Percentiles rank a stretch among this genome's conserved stretches.
These are phyloP conservation scores for Syngnathoides biaculeatus DNA, from an alignment of 2,113 vertebrate species.

Conservation along the genomic window DNA sequence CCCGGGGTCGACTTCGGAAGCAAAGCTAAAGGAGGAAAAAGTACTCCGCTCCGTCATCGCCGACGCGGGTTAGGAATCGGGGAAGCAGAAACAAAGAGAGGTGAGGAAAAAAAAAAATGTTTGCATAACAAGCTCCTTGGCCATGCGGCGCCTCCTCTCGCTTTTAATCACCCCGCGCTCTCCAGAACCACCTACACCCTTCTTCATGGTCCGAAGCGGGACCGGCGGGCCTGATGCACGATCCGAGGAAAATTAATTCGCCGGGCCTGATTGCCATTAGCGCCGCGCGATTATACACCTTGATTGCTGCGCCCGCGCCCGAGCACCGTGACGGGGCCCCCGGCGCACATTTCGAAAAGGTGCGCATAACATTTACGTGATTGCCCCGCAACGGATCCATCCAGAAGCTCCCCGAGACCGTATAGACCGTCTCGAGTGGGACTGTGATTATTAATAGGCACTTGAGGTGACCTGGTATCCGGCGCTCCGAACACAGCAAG, in stretches of 20 bases:
- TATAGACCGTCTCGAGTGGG: slow-evolving; percentile 75
- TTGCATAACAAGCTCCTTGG: slow-evolving; percentile 77
- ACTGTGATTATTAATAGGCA: slow-evolving; percentile 78
- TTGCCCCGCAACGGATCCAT: slow-evolving; percentile 75
- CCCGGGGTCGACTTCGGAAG: slow-evolving; percentile 53
- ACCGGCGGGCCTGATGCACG: slow-evolving; percentile 56
- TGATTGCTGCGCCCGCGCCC: slow-evolving; percentile 77
- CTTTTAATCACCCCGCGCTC: slow-evolving; percentile 79
- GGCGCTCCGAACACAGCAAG: slow-evolving; percentile 47
- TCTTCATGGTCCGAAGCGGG: slow-evolving; percentile 76
- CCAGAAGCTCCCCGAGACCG: slow-evolving; percentile 58
- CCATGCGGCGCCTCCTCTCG: slow-evolving; percentile 57
- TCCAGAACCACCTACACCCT: slow-evolving; percentile 81
- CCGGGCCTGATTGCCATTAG: slow-evolving; percentile 76
- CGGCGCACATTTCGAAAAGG: slow-evolving; percentile 68
- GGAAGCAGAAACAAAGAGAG: slow-evolving; percentile 55
- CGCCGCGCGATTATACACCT: slow-evolving; percentile 75
- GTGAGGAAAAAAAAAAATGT: slow-evolving; percentile 70
- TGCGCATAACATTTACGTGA: slow-evolving; percentile 79
- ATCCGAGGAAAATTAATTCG: slow-evolving; percentile 74
- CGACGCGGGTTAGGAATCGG: slow-evolving; percentile 69
- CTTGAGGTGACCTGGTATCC: slow-evolving; percentile 72
- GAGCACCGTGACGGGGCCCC: slow-evolving; percentile 67
- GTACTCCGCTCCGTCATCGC: slow-evolving; percentile 53
- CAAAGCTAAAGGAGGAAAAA: slow-evolving; percentile 33